Evolutionary conservation across 2,113 vertebrate species (phyloP).

Genomic region (Formicarius rufipectus): DNA sequence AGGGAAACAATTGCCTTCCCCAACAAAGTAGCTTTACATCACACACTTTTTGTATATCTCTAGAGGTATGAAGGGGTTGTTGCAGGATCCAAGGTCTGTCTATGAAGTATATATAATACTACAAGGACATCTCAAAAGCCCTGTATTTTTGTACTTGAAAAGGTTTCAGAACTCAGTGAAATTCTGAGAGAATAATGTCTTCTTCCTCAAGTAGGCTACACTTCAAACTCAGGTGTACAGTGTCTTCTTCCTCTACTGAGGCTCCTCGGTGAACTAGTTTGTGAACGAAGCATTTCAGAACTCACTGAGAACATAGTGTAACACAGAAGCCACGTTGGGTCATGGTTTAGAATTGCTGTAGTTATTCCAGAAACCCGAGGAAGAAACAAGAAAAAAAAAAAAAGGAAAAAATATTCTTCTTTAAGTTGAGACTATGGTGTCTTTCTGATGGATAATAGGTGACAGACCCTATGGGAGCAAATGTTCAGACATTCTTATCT

Average conservation of each 20-base stretch:
- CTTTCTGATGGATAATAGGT: neutral
- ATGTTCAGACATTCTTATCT: neutral
- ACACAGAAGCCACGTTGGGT: neutral
- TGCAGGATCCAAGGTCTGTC: neutral
- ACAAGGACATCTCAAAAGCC: neutral
- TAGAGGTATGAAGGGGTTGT: neutral
- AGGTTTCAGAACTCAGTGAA: neutral
- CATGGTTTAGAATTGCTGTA: neutral
- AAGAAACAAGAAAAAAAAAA: neutral
- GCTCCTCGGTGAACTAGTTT: neutral
- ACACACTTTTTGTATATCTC: neutral
- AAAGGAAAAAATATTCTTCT: neutral
- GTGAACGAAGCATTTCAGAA: neutral
- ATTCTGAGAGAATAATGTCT: neutral
- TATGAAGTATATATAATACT: neutral
- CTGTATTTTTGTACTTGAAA: neutral
- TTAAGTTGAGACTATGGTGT: neutral
- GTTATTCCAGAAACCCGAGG: neutral
- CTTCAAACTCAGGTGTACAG: neutral
- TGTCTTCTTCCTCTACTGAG: neutral
- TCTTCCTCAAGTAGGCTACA: neutral
- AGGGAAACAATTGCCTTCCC: neutral
- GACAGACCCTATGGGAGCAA: neutral
- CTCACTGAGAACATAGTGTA: neutral
- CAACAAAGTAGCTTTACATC: neutral